Conservation (phyloP, 2,797 vertebrate species). For the Myotis myotis region DNA sequence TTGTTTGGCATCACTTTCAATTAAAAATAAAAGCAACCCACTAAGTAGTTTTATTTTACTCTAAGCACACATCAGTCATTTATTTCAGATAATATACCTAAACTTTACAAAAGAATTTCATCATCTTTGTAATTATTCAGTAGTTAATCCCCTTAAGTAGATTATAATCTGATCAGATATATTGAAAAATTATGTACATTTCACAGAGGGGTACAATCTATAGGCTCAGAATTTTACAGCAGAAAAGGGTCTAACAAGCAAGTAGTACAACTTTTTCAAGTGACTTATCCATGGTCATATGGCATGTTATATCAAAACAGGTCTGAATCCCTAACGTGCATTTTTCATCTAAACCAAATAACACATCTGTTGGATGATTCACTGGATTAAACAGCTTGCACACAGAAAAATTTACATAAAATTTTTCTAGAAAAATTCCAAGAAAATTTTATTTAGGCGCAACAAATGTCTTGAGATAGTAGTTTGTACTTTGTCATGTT, state of each 20-base stretch:
- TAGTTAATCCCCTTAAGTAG: neutral
- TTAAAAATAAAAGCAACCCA: neutral
- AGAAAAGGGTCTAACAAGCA: neutral
- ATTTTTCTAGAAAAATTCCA: neutral
- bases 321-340: neutral
- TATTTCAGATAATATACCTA: neutral
- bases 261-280: no score
- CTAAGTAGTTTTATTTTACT: neutral
- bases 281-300: neutral
- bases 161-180: neutral
- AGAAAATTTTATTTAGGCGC: neutral
- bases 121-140: neutral
- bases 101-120: neutral
- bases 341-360: neutral
- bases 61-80: neutral
- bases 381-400: neutral
- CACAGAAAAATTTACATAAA: neutral
- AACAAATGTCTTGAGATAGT: neutral
- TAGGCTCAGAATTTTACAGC: neutral
- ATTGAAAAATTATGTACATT: neutral
- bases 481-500: neutral
- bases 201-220: fast-evolving
- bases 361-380: neutral
- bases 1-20: neutral
- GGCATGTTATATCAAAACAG: neutral